Conservation (phyloP, 1,140 invertebrate species). For the Platorchestia sp. region DNA sequence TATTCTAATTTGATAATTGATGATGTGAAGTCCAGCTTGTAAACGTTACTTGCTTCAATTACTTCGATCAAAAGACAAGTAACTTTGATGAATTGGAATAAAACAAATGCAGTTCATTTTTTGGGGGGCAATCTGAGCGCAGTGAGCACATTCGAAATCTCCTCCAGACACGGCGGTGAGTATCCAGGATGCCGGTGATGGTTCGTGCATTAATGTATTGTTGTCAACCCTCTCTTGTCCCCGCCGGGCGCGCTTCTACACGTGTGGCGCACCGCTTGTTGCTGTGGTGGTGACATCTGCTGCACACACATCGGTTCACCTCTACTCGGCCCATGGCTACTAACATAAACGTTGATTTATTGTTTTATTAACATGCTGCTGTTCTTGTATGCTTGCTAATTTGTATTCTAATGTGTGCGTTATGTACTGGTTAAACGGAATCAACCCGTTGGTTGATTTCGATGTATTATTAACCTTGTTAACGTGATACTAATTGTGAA, state of each 20-base stretch:
- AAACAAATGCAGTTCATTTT: not conserved
- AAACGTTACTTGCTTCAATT: not conserved
- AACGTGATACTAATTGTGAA: not conserved
- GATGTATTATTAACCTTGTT: not conserved
- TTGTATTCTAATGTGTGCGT: not conserved
- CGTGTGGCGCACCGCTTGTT: constrained; percentile 3
- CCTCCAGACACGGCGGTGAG: not conserved
- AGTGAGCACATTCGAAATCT: not conserved
- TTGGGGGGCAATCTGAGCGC: not conserved
- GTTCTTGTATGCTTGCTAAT: not conserved
- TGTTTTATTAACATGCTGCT: not conserved
- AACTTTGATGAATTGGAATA: not conserved
- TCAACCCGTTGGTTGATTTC: not conserved
- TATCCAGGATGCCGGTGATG: not conserved
- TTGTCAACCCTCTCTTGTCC: not conserved
- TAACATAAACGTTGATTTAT: not conserved
- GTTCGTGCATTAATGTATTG: not conserved
- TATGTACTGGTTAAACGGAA: not conserved
- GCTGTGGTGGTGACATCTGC: not conserved
- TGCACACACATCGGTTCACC: constrained; percentile 5
- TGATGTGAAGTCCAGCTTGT: not conserved
- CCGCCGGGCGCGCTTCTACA: not conserved
- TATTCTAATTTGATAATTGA: not conserved
- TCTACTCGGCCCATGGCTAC: not conserved
- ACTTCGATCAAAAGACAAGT: not conserved